A percentile compares a stretch with the other conserved stretches of the same genome.
Evolutionary conservation across 2,113 vertebrate genomes (phyloP).

Genomic region (Perccottus glenii): DNA sequence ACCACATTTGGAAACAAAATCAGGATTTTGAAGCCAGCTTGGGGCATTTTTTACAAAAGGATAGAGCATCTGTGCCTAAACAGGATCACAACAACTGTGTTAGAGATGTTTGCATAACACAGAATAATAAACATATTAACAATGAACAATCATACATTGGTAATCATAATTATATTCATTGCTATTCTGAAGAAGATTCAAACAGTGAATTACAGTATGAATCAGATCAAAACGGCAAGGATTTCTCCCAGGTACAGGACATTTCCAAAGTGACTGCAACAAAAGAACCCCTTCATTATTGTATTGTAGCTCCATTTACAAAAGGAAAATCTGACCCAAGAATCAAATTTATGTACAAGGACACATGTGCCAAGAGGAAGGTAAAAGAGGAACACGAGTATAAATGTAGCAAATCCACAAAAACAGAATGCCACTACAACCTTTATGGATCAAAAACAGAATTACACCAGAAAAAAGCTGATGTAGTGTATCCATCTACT

Average conservation of each 20-base stretch:
- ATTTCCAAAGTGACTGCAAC: background rate
- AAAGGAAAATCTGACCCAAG: conserved; percentile 1
- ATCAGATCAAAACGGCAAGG: conserved; percentile 6
- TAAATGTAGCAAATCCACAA: background rate
- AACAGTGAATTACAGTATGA: background rate
- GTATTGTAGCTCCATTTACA: conserved; percentile 17
- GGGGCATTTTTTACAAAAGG: conserved; percentile 4
- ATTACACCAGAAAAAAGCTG: background rate
- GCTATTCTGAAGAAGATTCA: background rate
- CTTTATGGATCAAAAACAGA: background rate
- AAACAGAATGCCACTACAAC: background rate
- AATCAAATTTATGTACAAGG: background rate
- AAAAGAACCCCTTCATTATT: background rate
- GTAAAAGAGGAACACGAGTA: conserved; percentile 27
- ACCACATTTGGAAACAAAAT: background rate
- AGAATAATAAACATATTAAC: background rate
- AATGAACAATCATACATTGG: background rate
- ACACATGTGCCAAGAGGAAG: conserved; percentile 10
- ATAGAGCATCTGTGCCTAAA: background rate
- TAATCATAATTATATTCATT: too few species aligned
- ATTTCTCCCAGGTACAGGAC: background rate
- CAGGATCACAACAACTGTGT: conserved; percentile 4
- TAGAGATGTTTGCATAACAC: background rate
- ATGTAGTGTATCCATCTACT: background rate
- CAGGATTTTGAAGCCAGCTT: background rate